A percentile compares a stretch with the other conserved stretches of the same genome.
These are phyloP conservation scores for Pseudomyrmex sp. DNA, from an alignment of 1,140 invertebrate genomes.

Conservation along the genomic window DNA sequence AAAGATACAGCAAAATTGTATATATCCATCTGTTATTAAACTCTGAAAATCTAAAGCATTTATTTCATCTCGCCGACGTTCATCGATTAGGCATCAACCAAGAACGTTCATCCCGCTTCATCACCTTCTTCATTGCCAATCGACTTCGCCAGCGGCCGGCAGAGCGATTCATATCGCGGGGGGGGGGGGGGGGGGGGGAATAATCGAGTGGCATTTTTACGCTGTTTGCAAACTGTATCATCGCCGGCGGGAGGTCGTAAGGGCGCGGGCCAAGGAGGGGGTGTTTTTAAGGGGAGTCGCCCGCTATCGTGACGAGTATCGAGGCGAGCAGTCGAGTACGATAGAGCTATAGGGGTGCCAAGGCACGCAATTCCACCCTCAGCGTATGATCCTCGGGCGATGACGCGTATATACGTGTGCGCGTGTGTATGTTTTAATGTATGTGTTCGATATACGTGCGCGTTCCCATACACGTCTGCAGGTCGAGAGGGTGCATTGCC, in stretches of 20 bases:
- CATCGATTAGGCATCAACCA: slow-evolving; percentile 10
- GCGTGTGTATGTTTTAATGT: background rate
- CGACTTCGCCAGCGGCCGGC: slow-evolving; percentile 32
- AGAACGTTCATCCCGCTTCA: slow-evolving; percentile 47
- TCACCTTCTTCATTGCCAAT: slow-evolving; percentile 51
- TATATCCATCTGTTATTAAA: background rate
- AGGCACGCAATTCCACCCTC: slow-evolving; percentile 60
- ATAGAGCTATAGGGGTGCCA: slow-evolving; percentile 30
- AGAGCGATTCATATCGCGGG: slow-evolving; percentile 54
- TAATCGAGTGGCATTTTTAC: slow-evolving; percentile 68
- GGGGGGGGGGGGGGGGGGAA: slow-evolving; percentile 29
- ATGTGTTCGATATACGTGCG: background rate
- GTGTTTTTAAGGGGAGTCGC: slow-evolving; percentile 12
- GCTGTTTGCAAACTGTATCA: slow-evolving; percentile 70
- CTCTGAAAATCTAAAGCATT: background rate
- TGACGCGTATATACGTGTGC: slow-evolving; percentile 2
- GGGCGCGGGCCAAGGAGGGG: slow-evolving; percentile 34
- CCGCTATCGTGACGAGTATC: slow-evolving; percentile 48
- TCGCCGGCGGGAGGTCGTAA: slow-evolving; percentile 59
- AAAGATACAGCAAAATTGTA: no score
- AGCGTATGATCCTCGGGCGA: slow-evolving; percentile 37
- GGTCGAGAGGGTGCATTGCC: slow-evolving; percentile 56
- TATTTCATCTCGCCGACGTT: background rate
- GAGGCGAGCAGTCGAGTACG: slow-evolving; percentile 46
- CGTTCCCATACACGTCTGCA: slow-evolving; percentile 27